Conservation (phyloP, 2,113 vertebrate species). For the Carassius carassius region DNA sequence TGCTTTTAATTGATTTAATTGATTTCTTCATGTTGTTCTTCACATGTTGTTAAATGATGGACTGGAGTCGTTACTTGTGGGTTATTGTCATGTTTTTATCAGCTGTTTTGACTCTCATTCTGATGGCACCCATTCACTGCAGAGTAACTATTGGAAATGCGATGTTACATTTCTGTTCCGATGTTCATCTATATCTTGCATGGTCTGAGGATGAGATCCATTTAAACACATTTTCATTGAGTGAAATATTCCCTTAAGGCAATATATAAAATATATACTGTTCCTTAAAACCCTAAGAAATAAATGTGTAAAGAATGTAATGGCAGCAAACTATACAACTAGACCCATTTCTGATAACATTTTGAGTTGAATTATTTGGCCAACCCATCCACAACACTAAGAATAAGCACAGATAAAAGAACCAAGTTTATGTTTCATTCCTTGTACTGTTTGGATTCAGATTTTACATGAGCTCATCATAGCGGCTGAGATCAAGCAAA, state of each 20-base stretch:
- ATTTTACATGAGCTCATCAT: slow-evolving; percentile 7
- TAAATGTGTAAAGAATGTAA: neutral
- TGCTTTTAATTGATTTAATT: too few relatives aligned
- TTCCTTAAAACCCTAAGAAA: neutral
- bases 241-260: neutral
- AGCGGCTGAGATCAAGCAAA: slow-evolving; percentile 1
- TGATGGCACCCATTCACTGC: too few relatives aligned
- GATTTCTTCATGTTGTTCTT: too few relatives aligned
- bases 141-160: too few relatives aligned
- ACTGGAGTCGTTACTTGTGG: too few relatives aligned
- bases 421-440: neutral
- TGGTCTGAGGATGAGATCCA: too few relatives aligned
- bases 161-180: too few relatives aligned
- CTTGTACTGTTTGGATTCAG: slow-evolving; percentile 3
- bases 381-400: neutral
- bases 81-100: too few relatives aligned
- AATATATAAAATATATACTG: neutral
- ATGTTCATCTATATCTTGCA: too few relatives aligned
- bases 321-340: neutral
- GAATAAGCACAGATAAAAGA: neutral
- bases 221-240: too few relatives aligned
- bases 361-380: neutral
- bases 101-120: too few relatives aligned
- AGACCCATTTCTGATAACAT: neutral
- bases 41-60: too few relatives aligned